A percentile compares a stretch with the other conserved stretches of the same genome.
phyloP scores from a whole-genome alignment of 2,797 vertebrate genomes.

The Acridotheres tristis region DNA sequence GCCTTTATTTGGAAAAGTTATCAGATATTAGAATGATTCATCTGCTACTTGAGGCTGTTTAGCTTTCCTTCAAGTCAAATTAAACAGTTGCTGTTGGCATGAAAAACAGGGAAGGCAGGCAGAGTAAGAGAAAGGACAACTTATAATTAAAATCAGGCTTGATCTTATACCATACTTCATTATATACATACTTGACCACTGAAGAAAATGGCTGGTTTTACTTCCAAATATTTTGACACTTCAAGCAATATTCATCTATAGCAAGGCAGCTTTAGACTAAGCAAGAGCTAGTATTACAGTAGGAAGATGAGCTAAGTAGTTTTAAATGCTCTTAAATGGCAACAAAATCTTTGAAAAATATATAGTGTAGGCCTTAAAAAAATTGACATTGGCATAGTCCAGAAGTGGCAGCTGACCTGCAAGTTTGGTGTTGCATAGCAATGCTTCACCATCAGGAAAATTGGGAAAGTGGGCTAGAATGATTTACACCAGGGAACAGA shows the following conservation, averaged over 20 bases:
- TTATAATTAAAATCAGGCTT: slow-evolving; percentile 46
- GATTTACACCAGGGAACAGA: not conserved
- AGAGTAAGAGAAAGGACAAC: slow-evolving; percentile 24
- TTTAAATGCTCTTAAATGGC: slow-evolving; percentile 7
- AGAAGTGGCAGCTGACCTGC: slow-evolving; percentile 33
- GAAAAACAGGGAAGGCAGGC: slow-evolving; percentile 37
- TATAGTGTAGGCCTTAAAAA: not conserved
- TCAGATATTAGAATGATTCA: slow-evolving; percentile 52
- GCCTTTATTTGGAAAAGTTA: slow-evolving; percentile 45
- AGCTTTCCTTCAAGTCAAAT: slow-evolving; percentile 50
- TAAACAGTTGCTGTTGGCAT: slow-evolving; percentile 29
- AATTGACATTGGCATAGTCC: not conserved
- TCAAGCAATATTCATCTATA: not conserved
- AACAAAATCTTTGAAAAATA: not conserved
- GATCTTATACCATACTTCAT: not conserved
- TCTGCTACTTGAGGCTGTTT: slow-evolving; percentile 30
- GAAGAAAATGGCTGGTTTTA: slow-evolving; percentile 35
- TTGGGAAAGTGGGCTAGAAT: not conserved
- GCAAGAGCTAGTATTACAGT: not conserved
- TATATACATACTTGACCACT: not conserved
- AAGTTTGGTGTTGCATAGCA: slow-evolving; percentile 28
- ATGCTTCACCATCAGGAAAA: not conserved
- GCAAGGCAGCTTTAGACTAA: not conserved
- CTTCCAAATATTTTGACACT: slow-evolving; percentile 38
- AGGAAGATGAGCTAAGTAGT: slow-evolving; percentile 2